A percentile compares a stretch with the other conserved stretches of the same genome.
Evolutionary conservation across 2,113 vertebrate species (phyloP).

Genomic region (Ictidomys tridecemlineatus): DNA sequence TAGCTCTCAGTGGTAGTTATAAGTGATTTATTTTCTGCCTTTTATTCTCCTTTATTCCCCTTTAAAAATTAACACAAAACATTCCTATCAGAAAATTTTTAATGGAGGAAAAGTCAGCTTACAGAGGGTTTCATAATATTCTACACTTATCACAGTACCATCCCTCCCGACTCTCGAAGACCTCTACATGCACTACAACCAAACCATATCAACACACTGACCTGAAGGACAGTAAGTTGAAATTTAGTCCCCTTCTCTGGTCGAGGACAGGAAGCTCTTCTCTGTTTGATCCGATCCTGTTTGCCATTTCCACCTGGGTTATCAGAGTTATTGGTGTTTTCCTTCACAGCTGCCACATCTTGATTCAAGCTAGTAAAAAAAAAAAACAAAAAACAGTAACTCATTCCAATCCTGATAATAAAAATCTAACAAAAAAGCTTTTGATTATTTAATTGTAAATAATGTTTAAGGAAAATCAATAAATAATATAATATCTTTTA

Average conservation of each 20-base stretch:
- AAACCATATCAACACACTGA: slow-evolving; percentile 74
- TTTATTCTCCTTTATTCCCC: not conserved
- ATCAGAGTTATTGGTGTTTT: slow-evolving; percentile 85
- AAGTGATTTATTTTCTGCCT: slow-evolving; percentile 49
- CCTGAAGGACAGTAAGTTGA: slow-evolving; percentile 94
- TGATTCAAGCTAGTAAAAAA: slow-evolving; percentile 71
- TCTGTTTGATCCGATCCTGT: slow-evolving; percentile 91
- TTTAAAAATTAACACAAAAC: slow-evolving; percentile 45
- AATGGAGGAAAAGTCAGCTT: slow-evolving; percentile 24
- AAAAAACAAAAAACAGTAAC: not conserved
- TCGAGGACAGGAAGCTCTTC: slow-evolving; percentile 90
- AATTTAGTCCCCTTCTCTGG: slow-evolving; percentile 93
- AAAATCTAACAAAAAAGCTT: slow-evolving; percentile 38
- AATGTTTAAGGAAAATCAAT: slow-evolving; percentile 56
- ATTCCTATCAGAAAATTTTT: not conserved
- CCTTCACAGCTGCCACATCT: slow-evolving; percentile 75
- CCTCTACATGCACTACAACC: not conserved
- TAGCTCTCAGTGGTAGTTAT: not conserved
- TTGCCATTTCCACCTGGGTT: slow-evolving; percentile 89
- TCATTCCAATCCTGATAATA: slow-evolving; percentile 8
- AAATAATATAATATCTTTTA: slow-evolving; percentile 11
- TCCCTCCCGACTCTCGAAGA: not conserved
- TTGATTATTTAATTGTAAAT: slow-evolving; percentile 13
- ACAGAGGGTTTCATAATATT: slow-evolving; percentile 39
- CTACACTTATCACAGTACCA: not conserved